Evolutionary conservation across 2,888 invertebrate genomes (phyloP).

Genomic region (Leptodirus hochenwartii): DNA sequence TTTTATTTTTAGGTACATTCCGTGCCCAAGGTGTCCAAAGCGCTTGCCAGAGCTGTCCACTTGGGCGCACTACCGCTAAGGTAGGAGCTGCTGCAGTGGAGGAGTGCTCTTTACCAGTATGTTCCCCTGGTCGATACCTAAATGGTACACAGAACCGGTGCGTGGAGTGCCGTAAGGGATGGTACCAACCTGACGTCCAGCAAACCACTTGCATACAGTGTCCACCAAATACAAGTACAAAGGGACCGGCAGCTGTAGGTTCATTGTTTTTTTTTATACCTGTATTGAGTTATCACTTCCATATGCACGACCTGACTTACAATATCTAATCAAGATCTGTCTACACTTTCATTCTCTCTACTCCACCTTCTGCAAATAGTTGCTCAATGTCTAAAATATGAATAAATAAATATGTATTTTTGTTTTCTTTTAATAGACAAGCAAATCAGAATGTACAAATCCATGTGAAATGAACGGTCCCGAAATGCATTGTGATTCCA

Average conservation of each 20-base stretch:
- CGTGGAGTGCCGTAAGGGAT: slow-evolving; percentile 72
- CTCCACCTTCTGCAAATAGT: slow-evolving; percentile 6
- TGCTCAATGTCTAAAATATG: background rate
- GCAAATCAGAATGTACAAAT: slow-evolving; percentile 70
- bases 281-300: slow-evolving; percentile 2
- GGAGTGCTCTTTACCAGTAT: slow-evolving; percentile 84
- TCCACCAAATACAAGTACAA: slow-evolving; percentile 81
- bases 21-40: slow-evolving; percentile 75
- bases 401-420: slow-evolving; percentile 11
- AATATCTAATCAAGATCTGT: background rate
- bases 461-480: slow-evolving; percentile 73
- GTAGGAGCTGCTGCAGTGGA: slow-evolving; percentile 68
- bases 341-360: slow-evolving; percentile 3
- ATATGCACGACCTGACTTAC: background rate
- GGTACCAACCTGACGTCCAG: slow-evolving; percentile 76
- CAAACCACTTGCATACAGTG: slow-evolving; percentile 76
- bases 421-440: no score
- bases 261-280: background rate
- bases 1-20: no score
- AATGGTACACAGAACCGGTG: slow-evolving; percentile 77
- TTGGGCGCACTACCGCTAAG: slow-evolving; percentile 77
- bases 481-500: slow-evolving; percentile 70
- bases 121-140: slow-evolving; percentile 57
- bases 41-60: slow-evolving; percentile 73
- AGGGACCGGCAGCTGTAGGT: slow-evolving; percentile 62